Percentiles rank a stretch among this genome's conserved stretches.
These are phyloP conservation scores for Lophius piscatorius DNA, from an alignment of 2,113 vertebrate genomes.

Conservation along the genomic window DNA sequence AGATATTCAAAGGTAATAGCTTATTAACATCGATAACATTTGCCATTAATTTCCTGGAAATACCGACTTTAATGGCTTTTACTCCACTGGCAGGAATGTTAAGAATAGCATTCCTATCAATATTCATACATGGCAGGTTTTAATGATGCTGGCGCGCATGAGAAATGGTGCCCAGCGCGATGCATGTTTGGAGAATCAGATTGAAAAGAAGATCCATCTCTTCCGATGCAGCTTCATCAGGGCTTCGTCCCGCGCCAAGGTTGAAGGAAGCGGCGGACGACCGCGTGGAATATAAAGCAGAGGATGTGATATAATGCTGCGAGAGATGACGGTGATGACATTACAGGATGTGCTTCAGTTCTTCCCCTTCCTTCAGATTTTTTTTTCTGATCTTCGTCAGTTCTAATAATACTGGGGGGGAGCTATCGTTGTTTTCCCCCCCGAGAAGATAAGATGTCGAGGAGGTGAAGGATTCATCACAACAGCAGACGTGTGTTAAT, in stretches of 20 bases:
- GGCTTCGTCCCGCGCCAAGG: too few relatives aligned
- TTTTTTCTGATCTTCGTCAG: background rate
- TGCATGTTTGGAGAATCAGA: background rate
- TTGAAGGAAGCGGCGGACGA: conserved; percentile 21
- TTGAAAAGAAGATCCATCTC: background rate
- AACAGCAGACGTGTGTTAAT: too few relatives aligned
- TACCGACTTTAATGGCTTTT: conserved; percentile 37
- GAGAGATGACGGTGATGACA: conserved; percentile 26
- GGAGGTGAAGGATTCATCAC: too few relatives aligned
- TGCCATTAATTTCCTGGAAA: conserved; percentile 54
- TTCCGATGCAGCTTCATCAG: background rate
- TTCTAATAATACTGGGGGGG: too few relatives aligned
- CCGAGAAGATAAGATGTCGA: too few relatives aligned
- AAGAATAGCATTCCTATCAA: conserved; percentile 37
- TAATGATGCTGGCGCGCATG: background rate
- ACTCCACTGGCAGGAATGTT: conserved; percentile 38
- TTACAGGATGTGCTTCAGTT: conserved; percentile 39
- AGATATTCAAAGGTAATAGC: conserved; percentile 33
- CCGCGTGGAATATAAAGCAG: conserved; percentile 45
- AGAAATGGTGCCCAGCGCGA: background rate
- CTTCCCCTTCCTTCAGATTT: background rate
- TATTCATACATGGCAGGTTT: conserved; percentile 4
- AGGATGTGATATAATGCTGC: conserved; percentile 25
- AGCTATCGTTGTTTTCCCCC: too few relatives aligned
- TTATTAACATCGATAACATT: conserved; percentile 40